Evolutionary conservation across 2,888 invertebrate species (phyloP), one percentile per base, ranked within the genome.

Genomic region (Metellina segmentata): DNA sequence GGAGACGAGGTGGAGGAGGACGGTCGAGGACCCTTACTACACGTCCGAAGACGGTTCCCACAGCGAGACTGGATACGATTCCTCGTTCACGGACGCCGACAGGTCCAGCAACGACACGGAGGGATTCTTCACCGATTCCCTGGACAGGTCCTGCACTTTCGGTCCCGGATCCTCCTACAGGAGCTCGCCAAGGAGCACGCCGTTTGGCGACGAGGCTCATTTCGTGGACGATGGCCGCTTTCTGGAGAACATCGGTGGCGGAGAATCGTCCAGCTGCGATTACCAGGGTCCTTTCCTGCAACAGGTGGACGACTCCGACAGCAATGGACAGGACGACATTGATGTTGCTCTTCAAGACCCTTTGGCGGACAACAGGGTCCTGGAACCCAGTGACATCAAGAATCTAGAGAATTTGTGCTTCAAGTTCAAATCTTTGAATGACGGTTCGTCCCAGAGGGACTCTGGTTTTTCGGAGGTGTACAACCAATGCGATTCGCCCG

Each of bases 1-100:
- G 0, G 87, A 87, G 16, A 75, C 71, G 5, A 87, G 86, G 16
- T 78, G 81, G 70, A 51, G 77, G 20, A 53, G 52, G n/a, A 48
- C 86, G 2, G 11, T 69, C 0, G 79, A 79, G 6, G 85, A 79
- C 16, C n/a, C 11, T 7, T 69, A 69, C 49, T 82, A 72, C 16
- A 82, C 89, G 6, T 91, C 91, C 0, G 88, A 88, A 19, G 91
- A 91, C 9, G 91, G 88, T 0, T 90, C 90, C 0, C 85, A 81
- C 8, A 86, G 90, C n/a, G 91, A 91, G 74, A 91, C 91, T 13
- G 91, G 91, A 7, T 91, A 91, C 51, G 91, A 91, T 11, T 91
- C 87, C n/a, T 91, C 91, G 6, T 87, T 16, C 49, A 91, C 91
- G 2, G 90, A 91, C 61, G 87, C 87, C 19, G 91, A 88, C 19